Base-by-base conservation (phyloP, 2,888 invertebrate species). In the Polyommatus icarus region DNA sequence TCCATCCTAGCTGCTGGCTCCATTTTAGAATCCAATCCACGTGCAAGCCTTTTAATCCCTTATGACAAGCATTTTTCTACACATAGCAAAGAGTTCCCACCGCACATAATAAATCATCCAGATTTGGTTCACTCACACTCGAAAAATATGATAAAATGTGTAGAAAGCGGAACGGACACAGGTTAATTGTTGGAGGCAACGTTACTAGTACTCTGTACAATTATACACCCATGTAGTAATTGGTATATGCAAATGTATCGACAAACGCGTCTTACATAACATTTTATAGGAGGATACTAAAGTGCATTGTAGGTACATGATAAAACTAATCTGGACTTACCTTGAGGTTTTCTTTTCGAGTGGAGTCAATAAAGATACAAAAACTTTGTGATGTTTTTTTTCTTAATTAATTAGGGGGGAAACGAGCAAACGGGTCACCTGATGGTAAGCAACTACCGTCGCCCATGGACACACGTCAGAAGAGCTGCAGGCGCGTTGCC, bases 81-180 rank as follows among this genome's bases (percentile, higher is more conserved):
- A 61, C 24, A 61, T 24, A 61, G 67, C 67, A 6, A 67, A 67
- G 1, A 61, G 67, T 67, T 67, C 67, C 67, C 67, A 67, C 67
- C 1, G 29, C 67, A 32, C 67, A 32, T 32, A 32, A 67, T 67
- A 67, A 67, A 67, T 67, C 67, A 67, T 67, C 12, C 29, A 67
- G 67, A 67, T 67, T 29, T 32, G 15, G 67, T 67, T 67, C 67
- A 67, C 15, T 67, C 67, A 76, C 32, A 40, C 61, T 57, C 75
- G 67, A 67, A 67, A 67, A 67, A 78, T 80, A 81, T 80, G 75
- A 78, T 79, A 80, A 87, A 80, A 86, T 87, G 87, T 82, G 84
- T 87, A 91, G 91, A 91, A 91, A 91, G 91, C 90, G 90, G 88
- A 85, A 90, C 90, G 86, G 78, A 80, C 80, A 78, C 77, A 76